Evolutionary conservation across 1,140 invertebrate species (phyloP).

Genomic region (Hyles vespertilio): DNA sequence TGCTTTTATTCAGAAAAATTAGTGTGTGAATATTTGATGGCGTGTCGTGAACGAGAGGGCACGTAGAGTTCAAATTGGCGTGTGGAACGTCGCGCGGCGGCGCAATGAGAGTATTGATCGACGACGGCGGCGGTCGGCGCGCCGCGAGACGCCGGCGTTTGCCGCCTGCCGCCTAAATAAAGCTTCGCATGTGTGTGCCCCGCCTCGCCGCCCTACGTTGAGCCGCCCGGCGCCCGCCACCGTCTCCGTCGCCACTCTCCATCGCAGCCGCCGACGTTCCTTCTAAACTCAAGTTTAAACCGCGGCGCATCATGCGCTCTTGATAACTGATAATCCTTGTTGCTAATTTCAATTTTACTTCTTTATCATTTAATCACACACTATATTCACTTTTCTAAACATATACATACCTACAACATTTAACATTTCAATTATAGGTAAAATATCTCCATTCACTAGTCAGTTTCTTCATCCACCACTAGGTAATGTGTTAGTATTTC

Average conservation of each 20-base stretch:
- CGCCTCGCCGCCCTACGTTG: conserved; percentile 58
- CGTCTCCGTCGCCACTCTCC: conserved; percentile 22
- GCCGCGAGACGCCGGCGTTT: conserved; percentile 68
- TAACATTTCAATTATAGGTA: no score
- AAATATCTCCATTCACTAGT: no score
- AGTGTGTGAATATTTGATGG: conserved; percentile 72
- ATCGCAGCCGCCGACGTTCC: conserved; percentile 10
- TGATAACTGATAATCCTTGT: not conserved
- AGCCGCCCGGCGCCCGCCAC: conserved; percentile 28
- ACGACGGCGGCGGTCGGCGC: conserved; percentile 46
- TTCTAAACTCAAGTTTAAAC: conserved; percentile 1
- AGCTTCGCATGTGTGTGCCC: conserved; percentile 63
- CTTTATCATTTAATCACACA: no score
- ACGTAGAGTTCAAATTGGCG: conserved; percentile 62
- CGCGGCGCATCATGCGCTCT: conserved; percentile 30
- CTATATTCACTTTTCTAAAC: not conserved
- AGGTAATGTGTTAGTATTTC: no score
- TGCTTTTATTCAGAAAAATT: conserved; percentile 60
- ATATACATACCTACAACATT: no score
- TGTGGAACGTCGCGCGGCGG: conserved; percentile 60
- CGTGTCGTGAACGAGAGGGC: conserved; percentile 59
- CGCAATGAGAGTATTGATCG: conserved; percentile 72
- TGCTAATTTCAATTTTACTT: no score
- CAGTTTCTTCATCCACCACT: no score
- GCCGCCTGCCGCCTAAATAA: conserved; percentile 70